phyloP scores from a whole-genome alignment of 2,888 invertebrate species.

The Pollenia labialis region DNA sequence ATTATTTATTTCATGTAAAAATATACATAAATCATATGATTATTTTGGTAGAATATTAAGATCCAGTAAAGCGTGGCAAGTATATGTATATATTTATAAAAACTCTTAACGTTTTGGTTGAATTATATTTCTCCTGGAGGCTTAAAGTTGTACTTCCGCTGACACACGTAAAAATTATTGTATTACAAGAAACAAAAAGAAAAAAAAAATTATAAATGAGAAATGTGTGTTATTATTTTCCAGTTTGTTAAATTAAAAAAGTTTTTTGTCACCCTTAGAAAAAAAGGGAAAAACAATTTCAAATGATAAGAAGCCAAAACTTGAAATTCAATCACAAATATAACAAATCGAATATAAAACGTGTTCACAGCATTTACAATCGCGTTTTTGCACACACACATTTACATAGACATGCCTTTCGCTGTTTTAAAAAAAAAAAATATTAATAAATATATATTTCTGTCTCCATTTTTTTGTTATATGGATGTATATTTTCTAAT shows the following conservation, averaged over 20 bases:
- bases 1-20: too few species aligned
- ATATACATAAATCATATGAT: too few species aligned
- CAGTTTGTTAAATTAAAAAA: slow-evolving; percentile 66
- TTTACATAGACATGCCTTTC: neutral
- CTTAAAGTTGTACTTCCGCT: neutral
- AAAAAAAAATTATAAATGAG: neutral
- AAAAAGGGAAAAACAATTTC: slow-evolving; percentile 24
- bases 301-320: slow-evolving; percentile 49
- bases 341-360: slow-evolving; percentile 71
- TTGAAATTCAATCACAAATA: slow-evolving; percentile 68
- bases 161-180: slow-evolving; percentile 32
- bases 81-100: neutral
- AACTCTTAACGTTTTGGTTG: slow-evolving; percentile 10
- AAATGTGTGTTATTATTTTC: slow-evolving; percentile 13
- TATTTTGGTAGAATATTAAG: too few species aligned
- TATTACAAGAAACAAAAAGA: slow-evolving; percentile 31
- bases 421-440: too few species aligned
- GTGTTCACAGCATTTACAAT: slow-evolving; percentile 42
- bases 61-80: too few species aligned
- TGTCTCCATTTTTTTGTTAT: neutral
- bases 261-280: slow-evolving; percentile 55
- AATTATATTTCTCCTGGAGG: neutral
- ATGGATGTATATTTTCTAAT: neutral
- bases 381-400: neutral
- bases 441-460: neutral